These are phyloP conservation scores for Bostrychus sinensis DNA, from an alignment of 2,113 vertebrate species.

Conservation along the genomic window DNA sequence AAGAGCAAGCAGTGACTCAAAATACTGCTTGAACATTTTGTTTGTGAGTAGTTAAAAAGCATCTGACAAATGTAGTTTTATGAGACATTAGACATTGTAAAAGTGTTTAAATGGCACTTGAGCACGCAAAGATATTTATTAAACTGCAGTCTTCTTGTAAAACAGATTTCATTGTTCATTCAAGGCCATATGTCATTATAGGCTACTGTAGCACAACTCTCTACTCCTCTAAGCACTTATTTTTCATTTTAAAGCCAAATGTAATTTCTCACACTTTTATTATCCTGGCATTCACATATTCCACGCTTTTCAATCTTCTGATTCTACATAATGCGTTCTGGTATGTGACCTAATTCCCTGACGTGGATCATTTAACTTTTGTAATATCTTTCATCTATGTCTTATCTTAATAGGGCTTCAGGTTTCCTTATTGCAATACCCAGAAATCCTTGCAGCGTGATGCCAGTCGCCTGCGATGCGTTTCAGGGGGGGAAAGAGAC, in stretches of 20 bases:
- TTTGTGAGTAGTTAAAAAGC: too few species aligned
- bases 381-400: constrained; percentile 54
- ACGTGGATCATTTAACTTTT: constrained; percentile 53
- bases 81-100: too few species aligned
- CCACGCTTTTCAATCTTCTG: constrained; percentile 35
- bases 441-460: constrained; percentile 32
- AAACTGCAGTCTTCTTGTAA: too few species aligned
- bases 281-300: constrained; percentile 24
- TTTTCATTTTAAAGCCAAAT: neutral
- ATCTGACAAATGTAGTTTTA: too few species aligned
- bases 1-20: too few species aligned
- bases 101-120: too few species aligned
- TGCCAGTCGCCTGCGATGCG: constrained; percentile 18
- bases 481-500: constrained; percentile 20
- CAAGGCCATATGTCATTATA: neutral
- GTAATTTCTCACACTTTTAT: constrained; percentile 15
- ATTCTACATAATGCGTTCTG: constrained; percentile 37
- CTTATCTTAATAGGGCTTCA: constrained; percentile 63
- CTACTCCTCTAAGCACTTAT: neutral
- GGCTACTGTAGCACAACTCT: neutral
- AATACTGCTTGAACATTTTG: too few species aligned
- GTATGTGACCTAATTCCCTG: constrained; percentile 54
- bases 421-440: constrained; percentile 45
- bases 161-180: neutral
- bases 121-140: too few species aligned